Evolutionary conservation across 1,140 invertebrate genomes (phyloP).

Genomic region (Megathymus violae): DNA sequence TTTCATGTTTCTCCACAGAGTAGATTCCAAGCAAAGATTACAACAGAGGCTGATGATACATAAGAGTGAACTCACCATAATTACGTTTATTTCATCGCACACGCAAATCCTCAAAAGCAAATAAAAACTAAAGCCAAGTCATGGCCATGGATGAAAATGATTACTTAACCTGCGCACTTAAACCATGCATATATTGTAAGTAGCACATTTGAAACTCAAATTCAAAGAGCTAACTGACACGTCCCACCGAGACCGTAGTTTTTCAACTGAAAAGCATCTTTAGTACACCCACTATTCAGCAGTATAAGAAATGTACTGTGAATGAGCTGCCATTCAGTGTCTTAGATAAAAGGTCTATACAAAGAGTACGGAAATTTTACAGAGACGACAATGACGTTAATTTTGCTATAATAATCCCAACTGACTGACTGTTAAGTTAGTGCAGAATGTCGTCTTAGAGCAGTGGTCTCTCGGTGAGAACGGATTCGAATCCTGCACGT

Average conservation of each 20-base stretch:
- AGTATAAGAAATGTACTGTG: constrained; percentile 30
- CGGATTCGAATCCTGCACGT: no score
- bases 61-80: no score
- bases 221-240: constrained; percentile 5
- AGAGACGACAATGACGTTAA: no score
- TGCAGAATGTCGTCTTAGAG: not conserved
- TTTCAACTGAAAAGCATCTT: constrained; percentile 26
- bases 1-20: no score
- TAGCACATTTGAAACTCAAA: not conserved
- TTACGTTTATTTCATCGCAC: no score
- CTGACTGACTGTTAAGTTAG: not conserved
- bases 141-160: not conserved
- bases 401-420: not conserved
- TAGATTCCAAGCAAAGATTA: no score
- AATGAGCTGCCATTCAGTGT: constrained; percentile 21
- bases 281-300: constrained; percentile 14
- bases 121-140: not conserved
- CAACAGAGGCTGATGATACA: no score
- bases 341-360: constrained; percentile 4
- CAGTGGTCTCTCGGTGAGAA: no score
- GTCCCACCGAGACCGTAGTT: not conserved
- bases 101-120: no score
- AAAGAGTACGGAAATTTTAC: constrained; percentile 4
- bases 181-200: not conserved
- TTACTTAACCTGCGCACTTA: not conserved